phyloP scores from a whole-genome alignment of 2,797 vertebrate genomes.

The Gadopsis bispinosus region DNA sequence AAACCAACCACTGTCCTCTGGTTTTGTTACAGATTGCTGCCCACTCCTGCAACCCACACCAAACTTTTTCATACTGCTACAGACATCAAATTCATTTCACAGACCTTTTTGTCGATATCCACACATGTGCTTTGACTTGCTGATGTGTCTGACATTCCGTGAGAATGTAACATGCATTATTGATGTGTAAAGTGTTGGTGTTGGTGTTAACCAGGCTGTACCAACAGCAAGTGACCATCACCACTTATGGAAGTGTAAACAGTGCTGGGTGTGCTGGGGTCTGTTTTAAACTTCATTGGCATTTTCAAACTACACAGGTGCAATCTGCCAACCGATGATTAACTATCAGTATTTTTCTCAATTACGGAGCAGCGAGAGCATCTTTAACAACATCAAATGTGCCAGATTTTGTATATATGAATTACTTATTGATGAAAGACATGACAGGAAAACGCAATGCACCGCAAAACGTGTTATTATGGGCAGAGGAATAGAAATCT shows the following conservation, averaged over 20 bases:
- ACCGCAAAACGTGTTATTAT: background rate
- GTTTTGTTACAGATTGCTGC: too few relatives aligned
- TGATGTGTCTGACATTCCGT: too few relatives aligned
- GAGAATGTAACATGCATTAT: background rate
- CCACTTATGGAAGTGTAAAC: too few relatives aligned
- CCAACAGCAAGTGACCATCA: background rate
- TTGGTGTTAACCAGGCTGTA: background rate
- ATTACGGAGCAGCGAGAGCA: background rate
- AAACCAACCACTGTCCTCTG: too few relatives aligned
- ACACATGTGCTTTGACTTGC: too few relatives aligned
- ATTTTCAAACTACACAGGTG: background rate
- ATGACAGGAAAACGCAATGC: background rate
- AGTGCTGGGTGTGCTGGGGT: too few relatives aligned
- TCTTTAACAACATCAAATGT: background rate
- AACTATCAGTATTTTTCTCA: background rate
- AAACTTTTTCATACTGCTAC: too few relatives aligned
- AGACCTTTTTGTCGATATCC: too few relatives aligned
- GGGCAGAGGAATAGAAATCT: background rate
- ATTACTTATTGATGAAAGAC: background rate
- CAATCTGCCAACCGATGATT: background rate
- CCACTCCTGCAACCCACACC: too few relatives aligned
- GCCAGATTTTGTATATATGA: background rate
- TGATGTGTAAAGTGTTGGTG: background rate
- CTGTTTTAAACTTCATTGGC: too few relatives aligned
- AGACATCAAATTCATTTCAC: too few relatives aligned